Evolutionary conservation across 2,797 vertebrate species (phyloP).

Genomic region (Eulemur coronatus): DNA sequence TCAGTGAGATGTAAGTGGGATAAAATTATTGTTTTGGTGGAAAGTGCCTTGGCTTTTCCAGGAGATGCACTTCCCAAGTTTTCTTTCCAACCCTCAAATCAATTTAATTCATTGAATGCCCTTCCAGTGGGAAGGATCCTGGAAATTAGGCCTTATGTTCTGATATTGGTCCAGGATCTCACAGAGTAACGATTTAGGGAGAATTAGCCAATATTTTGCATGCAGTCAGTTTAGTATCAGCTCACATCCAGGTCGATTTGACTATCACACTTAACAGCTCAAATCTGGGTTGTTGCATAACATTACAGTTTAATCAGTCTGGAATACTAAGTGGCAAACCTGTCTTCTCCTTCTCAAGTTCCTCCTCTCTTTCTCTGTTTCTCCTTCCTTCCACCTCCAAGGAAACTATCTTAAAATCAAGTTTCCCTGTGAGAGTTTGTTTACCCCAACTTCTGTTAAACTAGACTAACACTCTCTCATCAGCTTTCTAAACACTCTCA

Average conservation of each 20-base stretch:
- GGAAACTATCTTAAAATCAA: conserved; percentile 57
- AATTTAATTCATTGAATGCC: not conserved
- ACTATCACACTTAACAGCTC: conserved; percentile 36
- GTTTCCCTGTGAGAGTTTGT: conserved; percentile 65
- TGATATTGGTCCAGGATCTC: conserved; percentile 10
- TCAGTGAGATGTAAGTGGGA: not conserved
- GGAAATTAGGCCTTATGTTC: conserved; percentile 19
- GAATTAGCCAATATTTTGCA: conserved; percentile 53
- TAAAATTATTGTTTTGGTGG: not conserved
- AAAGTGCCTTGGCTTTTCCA: not conserved
- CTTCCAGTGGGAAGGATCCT: not conserved
- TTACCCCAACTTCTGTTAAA: conserved; percentile 64
- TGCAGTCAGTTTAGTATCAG: conserved; percentile 34
- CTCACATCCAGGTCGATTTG: conserved; percentile 56
- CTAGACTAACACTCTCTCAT: conserved; percentile 43
- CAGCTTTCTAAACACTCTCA: conserved; percentile 71
- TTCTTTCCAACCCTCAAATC: conserved; percentile 7
- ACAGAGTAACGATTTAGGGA: conserved; percentile 33
- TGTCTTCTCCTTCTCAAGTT: not conserved
- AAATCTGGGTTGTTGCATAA: conserved; percentile 33
- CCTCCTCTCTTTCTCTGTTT: conserved; percentile 2
- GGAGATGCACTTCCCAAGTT: not conserved
- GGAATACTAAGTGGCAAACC: conserved; percentile 18
- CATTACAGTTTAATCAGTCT: not conserved
- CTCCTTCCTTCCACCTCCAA: not conserved